Evolutionary conservation across 1,140 invertebrate genomes (phyloP).

Genomic region (Eubasilissa regina): DNA sequence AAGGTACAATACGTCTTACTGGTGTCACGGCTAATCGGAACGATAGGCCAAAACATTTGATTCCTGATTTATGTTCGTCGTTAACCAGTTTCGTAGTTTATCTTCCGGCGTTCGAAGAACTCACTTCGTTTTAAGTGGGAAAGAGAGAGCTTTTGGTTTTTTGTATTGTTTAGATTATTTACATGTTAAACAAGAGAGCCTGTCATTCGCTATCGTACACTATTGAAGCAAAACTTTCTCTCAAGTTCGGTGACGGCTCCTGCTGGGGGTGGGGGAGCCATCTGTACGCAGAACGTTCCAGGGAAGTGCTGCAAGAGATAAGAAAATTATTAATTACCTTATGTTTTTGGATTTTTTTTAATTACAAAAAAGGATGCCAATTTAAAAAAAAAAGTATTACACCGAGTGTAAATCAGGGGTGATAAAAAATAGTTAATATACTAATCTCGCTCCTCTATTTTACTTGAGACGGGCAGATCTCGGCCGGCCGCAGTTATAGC

Average conservation of each 20-base stretch:
- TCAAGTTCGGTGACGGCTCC: slow-evolving; percentile 65
- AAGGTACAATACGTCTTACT: slow-evolving; percentile 8
- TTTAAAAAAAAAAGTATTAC: too few species aligned
- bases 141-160: slow-evolving; percentile 3
- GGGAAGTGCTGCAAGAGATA: slow-evolving; percentile 67
- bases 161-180: slow-evolving; percentile 15
- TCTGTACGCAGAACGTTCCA: slow-evolving; percentile 71
- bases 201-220: slow-evolving; percentile 69
- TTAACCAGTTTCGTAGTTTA: slow-evolving; percentile 21
- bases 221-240: slow-evolving; percentile 67
- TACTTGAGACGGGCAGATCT: too few species aligned
- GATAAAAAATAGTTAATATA: too few species aligned
- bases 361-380: too few species aligned
- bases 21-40: slow-evolving; percentile 28
- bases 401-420: too few species aligned
- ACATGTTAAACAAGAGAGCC: slow-evolving; percentile 12
- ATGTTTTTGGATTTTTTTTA: too few species aligned
- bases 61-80: slow-evolving; percentile 23
- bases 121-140: slow-evolving; percentile 25
- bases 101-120: neutral
- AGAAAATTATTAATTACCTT: slow-evolving; percentile 26
- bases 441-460: too few species aligned
- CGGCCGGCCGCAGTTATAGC: too few species aligned
- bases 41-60: slow-evolving; percentile 33
- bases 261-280: slow-evolving; percentile 66